Conservation (phyloP, 2,797 vertebrate species). For the Enteromius trimaculatus region DNA sequence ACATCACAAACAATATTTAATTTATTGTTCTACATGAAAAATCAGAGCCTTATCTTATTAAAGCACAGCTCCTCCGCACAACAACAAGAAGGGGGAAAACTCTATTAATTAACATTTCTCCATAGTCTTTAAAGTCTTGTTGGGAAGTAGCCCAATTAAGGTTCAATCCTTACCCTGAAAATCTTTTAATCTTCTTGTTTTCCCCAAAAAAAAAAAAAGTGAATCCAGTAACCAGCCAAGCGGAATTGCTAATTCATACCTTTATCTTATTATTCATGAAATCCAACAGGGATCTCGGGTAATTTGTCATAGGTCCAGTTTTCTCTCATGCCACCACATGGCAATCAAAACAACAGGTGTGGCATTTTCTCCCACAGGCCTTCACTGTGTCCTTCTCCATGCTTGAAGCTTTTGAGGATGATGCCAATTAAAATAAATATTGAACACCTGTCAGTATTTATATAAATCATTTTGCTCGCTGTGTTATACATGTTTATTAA, state of each 20-base stretch:
- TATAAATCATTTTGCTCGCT: constrained; percentile 55
- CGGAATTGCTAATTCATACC: constrained; percentile 53
- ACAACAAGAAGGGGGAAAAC: not conserved
- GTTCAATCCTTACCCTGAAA: constrained; percentile 17
- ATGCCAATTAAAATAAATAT: constrained; percentile 53
- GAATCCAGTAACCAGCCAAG: not conserved
- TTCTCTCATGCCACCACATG: constrained; percentile 45
- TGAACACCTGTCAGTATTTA: constrained; percentile 50
- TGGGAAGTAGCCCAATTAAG: constrained; percentile 52
- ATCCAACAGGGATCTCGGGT: constrained; percentile 40
- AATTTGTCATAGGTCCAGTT: constrained; percentile 47
- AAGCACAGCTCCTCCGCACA: not conserved
- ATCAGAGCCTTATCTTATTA: constrained; percentile 1
- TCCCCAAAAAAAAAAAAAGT: too few relatives aligned
- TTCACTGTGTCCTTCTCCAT: constrained; percentile 5
- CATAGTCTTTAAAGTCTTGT: constrained; percentile 16
- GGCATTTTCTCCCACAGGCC: constrained; percentile 17
- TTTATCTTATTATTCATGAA: constrained; percentile 57
- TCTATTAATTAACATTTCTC: constrained; percentile 39
- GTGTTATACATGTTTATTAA: constrained; percentile 60
- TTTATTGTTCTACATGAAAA: constrained; percentile 30
- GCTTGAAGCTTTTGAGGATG: constrained; percentile 31
- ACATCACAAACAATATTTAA: not conserved
- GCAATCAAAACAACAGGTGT: constrained; percentile 57
- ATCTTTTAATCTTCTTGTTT: constrained; percentile 55